Evolutionary conservation across 2,888 invertebrate species (phyloP), one percentile per base, ranked within the genome.

Genomic region (Sacculina carcini): DNA sequence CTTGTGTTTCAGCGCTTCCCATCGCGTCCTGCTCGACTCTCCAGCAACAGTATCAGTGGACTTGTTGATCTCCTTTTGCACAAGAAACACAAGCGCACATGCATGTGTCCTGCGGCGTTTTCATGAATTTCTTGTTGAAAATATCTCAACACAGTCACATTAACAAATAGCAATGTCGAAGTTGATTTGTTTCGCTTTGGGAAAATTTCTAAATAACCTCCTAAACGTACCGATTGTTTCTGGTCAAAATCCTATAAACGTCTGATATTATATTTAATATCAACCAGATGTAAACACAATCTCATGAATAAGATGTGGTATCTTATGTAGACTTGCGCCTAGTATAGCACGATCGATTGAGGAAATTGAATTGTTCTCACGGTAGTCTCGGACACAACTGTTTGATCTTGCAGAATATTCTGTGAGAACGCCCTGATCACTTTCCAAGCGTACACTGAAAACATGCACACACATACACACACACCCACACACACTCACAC

Each of bases 1-100:
- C 67, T 89, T 87, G 66, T 87, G 81, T 9, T 84, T 83, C 62
- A 92, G 67, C 5, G 80, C 79, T 52, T 82, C 79, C 60, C 77
- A 77, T 63, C 76, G 73, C 63, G 79, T 80, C 53, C 77, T 73
- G 58, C 79, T 75, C 42, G 78, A 68, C 53, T 79, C 77, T 56
- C 78, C 79, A 58, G 77, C 77, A 38, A 84, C 69, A 58, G 77
- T 77, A 60, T 83, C 83, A 66, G 75, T 69, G 31, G 69, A 65
- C 60, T 74, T 74, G 71, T 44, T 58, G 55, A 48, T 56, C 28
- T 50, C 50, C 19, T 26, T 38, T 19, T 42, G 29, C 26, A 48
- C 44, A 1, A 39, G 48, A 32, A 24, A 21, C 26, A n/a, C 31
- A 5, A 19, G 47, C 47, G 31, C 19, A n/a, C n/a, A n/a, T n/a